These are phyloP conservation scores for Metaphire vulgaris DNA, from an alignment of 1,140 invertebrate species.

Conservation along the genomic window DNA sequence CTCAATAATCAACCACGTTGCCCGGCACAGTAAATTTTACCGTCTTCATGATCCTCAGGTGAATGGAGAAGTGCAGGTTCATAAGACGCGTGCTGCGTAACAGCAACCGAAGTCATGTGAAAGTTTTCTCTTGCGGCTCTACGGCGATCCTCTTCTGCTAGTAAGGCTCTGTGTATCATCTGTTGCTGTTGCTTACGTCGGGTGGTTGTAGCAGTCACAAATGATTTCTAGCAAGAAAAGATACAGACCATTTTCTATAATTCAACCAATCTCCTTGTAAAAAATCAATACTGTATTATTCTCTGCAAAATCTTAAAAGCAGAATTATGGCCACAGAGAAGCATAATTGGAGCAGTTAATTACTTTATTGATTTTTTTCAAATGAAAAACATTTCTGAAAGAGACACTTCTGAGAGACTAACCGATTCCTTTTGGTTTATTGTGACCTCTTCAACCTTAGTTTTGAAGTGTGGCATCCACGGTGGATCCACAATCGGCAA, in stretches of 20 bases:
- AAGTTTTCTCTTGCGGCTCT: conserved; percentile 89
- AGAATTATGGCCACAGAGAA: too few species aligned
- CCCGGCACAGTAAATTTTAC: too few species aligned
- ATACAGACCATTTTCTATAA: neutral
- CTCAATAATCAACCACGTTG: too few species aligned
- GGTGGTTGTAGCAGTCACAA: conserved; percentile 97
- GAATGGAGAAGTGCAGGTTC: conserved; percentile 80
- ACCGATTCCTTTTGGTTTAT: conserved; percentile 97
- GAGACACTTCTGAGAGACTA: conserved; percentile 48
- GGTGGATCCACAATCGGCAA: conserved; percentile 84
- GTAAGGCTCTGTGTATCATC: conserved; percentile 84
- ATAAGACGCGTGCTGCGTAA: conserved; percentile 77
- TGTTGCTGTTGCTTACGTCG: conserved; percentile 98
- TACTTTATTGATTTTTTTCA: neutral
- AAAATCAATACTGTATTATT: neutral
- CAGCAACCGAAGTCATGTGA: conserved; percentile 90
- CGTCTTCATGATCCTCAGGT: conserved; percentile 51
- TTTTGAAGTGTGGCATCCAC: conserved; percentile 94
- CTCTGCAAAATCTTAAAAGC: too few species aligned
- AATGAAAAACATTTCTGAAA: neutral
- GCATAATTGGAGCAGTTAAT: too few species aligned
- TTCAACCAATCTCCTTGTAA: neutral
- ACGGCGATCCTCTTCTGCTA: conserved; percentile 92
- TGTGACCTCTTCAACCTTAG: conserved; percentile 97
- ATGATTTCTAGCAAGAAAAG: conserved; percentile 63